These are phyloP conservation scores for Anarsia innoxiella DNA, from an alignment of 2,888 invertebrate species.

Conservation along the genomic window DNA sequence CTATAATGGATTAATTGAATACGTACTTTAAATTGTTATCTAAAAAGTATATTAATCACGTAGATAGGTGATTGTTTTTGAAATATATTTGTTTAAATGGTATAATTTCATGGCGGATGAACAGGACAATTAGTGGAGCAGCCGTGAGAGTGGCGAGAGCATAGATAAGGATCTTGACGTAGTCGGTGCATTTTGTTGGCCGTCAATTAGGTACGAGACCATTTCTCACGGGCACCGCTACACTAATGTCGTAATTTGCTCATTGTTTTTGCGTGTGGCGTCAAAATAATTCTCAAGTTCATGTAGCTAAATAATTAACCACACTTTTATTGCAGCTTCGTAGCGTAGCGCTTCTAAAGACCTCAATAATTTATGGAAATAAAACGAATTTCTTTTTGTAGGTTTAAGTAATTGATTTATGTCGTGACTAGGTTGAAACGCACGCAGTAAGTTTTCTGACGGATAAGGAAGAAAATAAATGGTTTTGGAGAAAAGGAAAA, in stretches of 20 bases:
- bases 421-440: constrained; percentile 5
- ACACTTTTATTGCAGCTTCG: neutral
- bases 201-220: constrained; percentile 22
- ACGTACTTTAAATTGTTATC: too few relatives aligned
- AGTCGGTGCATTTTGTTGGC: constrained; percentile 15
- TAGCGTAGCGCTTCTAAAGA: neutral
- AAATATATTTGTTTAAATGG: constrained; percentile 48
- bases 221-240: constrained; percentile 9
- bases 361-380: too few relatives aligned
- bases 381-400: too few relatives aligned
- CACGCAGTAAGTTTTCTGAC: constrained; percentile 1
- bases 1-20: too few relatives aligned
- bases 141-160: constrained; percentile 54
- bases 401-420: constrained; percentile 6
- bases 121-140: constrained; percentile 55
- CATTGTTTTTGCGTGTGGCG: constrained; percentile 9
- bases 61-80: constrained; percentile 42
- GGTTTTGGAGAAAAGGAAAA: too few relatives aligned
- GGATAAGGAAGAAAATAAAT: constrained; percentile 1
- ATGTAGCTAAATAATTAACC: constrained; percentile 8
- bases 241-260: constrained; percentile 5
- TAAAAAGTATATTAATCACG: constrained; percentile 27
- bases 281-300: constrained; percentile 4
- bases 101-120: constrained; percentile 60
- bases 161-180: constrained; percentile 37